A percentile compares a stretch with the other conserved stretches of the same genome.
These are phyloP conservation scores for Procavia capensis DNA, from an alignment of 2,113 vertebrate species.

Conservation along the genomic window DNA sequence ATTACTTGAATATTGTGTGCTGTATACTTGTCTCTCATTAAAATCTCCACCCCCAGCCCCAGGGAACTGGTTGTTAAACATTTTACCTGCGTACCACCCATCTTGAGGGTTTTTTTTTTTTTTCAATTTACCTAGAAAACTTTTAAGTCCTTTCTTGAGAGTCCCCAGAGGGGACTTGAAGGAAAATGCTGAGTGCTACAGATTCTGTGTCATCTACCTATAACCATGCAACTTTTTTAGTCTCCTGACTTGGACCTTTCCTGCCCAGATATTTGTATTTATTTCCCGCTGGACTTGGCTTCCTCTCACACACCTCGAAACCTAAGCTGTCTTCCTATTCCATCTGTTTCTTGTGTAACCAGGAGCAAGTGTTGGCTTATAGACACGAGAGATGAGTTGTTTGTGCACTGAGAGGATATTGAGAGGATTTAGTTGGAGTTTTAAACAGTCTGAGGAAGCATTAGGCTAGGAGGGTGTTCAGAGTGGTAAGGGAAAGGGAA, in stretches of 20 bases:
- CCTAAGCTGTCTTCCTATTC: not conserved
- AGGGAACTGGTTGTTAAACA: not conserved
- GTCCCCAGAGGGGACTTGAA: not conserved
- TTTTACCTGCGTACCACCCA: not conserved
- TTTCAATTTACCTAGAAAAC: not conserved
- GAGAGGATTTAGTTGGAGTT: not conserved
- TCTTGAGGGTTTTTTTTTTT: not conserved
- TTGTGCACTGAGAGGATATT: not conserved
- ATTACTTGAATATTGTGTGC: constrained; percentile 22
- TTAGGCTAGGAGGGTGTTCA: not conserved
- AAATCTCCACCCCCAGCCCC: not conserved
- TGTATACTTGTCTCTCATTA: not conserved
- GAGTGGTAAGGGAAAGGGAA: not conserved
- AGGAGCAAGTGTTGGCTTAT: not conserved
- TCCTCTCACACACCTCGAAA: not conserved
- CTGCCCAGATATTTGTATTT: not conserved
- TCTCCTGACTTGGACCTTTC: not conserved
- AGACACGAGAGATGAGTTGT: not conserved
- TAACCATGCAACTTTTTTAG: not conserved
- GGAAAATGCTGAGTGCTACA: not conserved
- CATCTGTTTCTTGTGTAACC: not conserved
- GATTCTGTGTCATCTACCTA: not conserved
- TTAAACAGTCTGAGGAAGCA: not conserved
- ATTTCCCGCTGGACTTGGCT: not conserved
- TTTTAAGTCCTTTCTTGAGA: not conserved